Evolutionary conservation across 1,140 invertebrate species (phyloP).

Genomic region (Protaetia brevitarsis): DNA sequence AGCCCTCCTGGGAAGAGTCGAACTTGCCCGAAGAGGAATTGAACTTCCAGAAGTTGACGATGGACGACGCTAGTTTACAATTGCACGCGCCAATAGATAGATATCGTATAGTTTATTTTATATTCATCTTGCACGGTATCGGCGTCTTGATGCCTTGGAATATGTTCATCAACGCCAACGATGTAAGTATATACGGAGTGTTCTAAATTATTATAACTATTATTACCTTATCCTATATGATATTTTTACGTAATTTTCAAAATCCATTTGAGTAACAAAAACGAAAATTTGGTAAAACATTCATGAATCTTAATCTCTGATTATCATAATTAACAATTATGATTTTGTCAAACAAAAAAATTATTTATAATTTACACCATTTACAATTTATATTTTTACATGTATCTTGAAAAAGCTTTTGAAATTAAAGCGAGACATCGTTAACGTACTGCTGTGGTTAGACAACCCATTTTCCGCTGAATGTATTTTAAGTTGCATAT

Average conservation of each 20-base stretch:
- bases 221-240: neutral
- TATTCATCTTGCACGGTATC: slow-evolving; percentile 91
- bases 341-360: too few relatives aligned
- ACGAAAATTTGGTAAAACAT: too few relatives aligned
- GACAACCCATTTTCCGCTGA: too few relatives aligned
- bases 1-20: slow-evolving; percentile 81
- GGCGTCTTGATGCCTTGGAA: slow-evolving; percentile 98
- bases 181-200: slow-evolving; percentile 59
- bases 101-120: slow-evolving; percentile 83
- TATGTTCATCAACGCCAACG: slow-evolving; percentile 96
- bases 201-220: neutral
- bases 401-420: too few relatives aligned
- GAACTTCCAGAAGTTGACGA: slow-evolving; percentile 76
- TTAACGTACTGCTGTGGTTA: too few relatives aligned
- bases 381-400: too few relatives aligned
- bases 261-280: too few relatives aligned
- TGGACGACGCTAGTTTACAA: slow-evolving; percentile 68
- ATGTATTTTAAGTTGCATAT: too few relatives aligned
- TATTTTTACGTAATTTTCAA: neutral
- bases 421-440: too few relatives aligned
- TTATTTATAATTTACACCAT: too few relatives aligned
- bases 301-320: too few relatives aligned
- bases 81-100: slow-evolving; percentile 75
- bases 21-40: slow-evolving; percentile 80
- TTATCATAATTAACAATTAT: too few relatives aligned